phyloP scores from a whole-genome alignment of 2,888 invertebrate genomes.

The Nasonovia ribisnigri region DNA sequence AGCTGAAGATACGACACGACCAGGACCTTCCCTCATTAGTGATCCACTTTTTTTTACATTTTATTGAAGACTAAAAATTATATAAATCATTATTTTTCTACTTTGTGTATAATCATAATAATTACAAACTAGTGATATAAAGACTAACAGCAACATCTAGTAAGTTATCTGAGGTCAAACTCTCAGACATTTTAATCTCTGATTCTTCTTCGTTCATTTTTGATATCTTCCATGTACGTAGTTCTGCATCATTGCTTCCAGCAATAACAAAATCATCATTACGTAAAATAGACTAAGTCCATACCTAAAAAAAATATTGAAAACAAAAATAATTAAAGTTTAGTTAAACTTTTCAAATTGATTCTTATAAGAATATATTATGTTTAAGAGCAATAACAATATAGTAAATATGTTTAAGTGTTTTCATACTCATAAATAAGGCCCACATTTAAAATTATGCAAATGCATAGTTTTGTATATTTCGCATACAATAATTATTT shows the following conservation, averaged over 20 bases:
- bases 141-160: constrained; percentile 73
- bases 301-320: constrained; percentile 75
- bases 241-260: constrained; percentile 86
- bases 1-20: constrained; percentile 82
- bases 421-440: background rate
- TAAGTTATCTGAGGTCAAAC: constrained; percentile 73
- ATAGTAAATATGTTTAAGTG: background rate
- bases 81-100: background rate
- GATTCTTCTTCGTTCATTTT: constrained; percentile 73
- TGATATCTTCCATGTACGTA: constrained; percentile 86
- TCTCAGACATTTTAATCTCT: constrained; percentile 70
- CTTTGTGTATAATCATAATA: background rate
- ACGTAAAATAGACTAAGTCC: constrained; percentile 84
- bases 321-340: background rate
- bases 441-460: too few species aligned
- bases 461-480: too few species aligned
- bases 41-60: constrained; percentile 84
- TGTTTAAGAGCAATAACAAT: background rate
- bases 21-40: constrained; percentile 82
- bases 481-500: too few species aligned
- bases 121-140: constrained; percentile 38
- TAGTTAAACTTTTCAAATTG: background rate
- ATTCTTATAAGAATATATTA: background rate
- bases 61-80: constrained; percentile 76
- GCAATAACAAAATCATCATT: constrained; percentile 88